Evolutionary conservation across 2,113 vertebrate species (phyloP).

Genomic region (Seriola quinqueradiata): DNA sequence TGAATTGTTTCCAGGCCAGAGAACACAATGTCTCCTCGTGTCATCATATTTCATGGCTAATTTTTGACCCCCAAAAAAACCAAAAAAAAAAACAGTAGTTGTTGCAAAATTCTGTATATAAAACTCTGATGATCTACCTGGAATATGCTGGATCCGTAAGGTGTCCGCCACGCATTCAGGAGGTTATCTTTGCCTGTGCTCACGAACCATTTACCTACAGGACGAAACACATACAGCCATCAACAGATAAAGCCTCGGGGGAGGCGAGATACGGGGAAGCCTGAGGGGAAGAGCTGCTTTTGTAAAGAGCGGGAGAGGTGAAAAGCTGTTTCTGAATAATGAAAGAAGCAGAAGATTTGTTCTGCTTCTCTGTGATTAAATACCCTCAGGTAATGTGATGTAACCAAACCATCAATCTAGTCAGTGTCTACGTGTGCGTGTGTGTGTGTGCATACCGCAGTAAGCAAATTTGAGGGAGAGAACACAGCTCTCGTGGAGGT

Average conservation of each 20-base stretch:
- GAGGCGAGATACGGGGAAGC: slow-evolving; percentile 46
- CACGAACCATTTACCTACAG: slow-evolving; percentile 92
- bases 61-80: not conserved
- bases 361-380: slow-evolving; percentile 60
- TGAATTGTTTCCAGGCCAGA: slow-evolving; percentile 3
- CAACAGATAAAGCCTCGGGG: slow-evolving; percentile 57
- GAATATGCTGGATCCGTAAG: slow-evolving; percentile 92
- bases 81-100: not conserved
- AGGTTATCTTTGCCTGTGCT: slow-evolving; percentile 93
- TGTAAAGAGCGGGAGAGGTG: slow-evolving; percentile 19
- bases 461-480: slow-evolving; percentile 93
- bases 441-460: slow-evolving; percentile 81
- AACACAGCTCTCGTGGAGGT: slow-evolving; percentile 92
- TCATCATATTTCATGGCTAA: not conserved
- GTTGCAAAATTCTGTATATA: not conserved
- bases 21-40: not conserved
- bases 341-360: slow-evolving; percentile 47
- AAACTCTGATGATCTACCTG: slow-evolving; percentile 80
- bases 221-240: slow-evolving; percentile 60
- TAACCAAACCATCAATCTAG: slow-evolving; percentile 38
- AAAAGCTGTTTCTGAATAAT: slow-evolving; percentile 48
- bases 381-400: slow-evolving; percentile 45
- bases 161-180: slow-evolving; percentile 91
- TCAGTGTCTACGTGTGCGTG: not conserved
- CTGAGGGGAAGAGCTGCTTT: slow-evolving; percentile 34